Conservation (phyloP, 2,888 invertebrate genomes). For the Synanthedon andrenaeformis region DNA sequence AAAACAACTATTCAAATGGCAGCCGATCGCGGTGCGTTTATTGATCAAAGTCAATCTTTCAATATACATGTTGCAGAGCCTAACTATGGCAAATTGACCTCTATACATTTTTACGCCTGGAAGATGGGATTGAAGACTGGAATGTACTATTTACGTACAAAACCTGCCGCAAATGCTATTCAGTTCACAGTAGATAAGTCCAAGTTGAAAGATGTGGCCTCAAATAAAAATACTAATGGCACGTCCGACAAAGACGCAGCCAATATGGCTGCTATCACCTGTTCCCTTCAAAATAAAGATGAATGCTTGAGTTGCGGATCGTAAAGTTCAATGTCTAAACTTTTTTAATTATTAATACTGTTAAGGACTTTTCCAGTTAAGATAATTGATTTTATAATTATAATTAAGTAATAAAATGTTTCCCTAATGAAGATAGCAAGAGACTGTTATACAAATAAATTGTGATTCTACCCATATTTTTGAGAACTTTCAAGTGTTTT, state of each 20-base stretch:
- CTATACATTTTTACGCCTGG: slow-evolving; percentile 99
- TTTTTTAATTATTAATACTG: no score
- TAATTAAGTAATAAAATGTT: no score
- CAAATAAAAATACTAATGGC: slow-evolving; percentile 21
- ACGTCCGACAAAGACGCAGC: slow-evolving; percentile 36
- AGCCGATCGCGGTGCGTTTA: slow-evolving; percentile 96
- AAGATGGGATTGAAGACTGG: slow-evolving; percentile 97
- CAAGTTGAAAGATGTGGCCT: slow-evolving; percentile 29
- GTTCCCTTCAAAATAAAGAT: slow-evolving; percentile 89
- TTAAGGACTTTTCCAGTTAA: no score
- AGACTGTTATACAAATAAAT: no score
- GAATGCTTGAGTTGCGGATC: slow-evolving; percentile 90
- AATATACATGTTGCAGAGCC: slow-evolving; percentile 98
- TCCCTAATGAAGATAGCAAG: no score
- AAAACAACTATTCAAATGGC: slow-evolving; percentile 96
- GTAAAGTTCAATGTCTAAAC: slow-evolving; percentile 34
- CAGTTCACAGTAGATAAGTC: slow-evolving; percentile 97
- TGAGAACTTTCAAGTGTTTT: no score
- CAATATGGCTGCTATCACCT: slow-evolving; percentile 82
- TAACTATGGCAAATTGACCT: slow-evolving; percentile 91
- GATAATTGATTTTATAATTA: no score
- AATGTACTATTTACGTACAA: slow-evolving; percentile 98
- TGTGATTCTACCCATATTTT: no score
- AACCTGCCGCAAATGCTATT: slow-evolving; percentile 95
- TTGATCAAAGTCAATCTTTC: slow-evolving; percentile 98